Evolutionary conservation across 2,888 invertebrate species (phyloP).

Genomic region (Pammene fasciana): DNA sequence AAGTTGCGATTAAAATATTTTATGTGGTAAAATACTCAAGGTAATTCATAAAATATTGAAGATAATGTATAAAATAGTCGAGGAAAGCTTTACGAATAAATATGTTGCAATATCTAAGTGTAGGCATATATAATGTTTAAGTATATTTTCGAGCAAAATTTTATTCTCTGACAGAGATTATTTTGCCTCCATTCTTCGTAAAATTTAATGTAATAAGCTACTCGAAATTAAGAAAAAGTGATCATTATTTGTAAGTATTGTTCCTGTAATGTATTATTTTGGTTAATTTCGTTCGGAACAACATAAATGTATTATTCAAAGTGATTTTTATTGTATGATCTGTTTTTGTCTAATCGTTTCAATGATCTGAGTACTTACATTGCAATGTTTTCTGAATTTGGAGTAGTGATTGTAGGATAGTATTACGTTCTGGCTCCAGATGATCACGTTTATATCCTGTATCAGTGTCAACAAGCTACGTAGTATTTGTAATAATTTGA

Average conservation of each 20-base stretch:
- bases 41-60: slow-evolving; percentile 41
- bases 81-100: slow-evolving; percentile 34
- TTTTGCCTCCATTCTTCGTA: slow-evolving; percentile 11
- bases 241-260: slow-evolving; percentile 30
- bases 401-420: slow-evolving; percentile 26
- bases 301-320: slow-evolving; percentile 24
- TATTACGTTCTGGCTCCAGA: slow-evolving; percentile 43
- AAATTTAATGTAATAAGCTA: slow-evolving; percentile 31
- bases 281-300: slow-evolving; percentile 9
- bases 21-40: slow-evolving; percentile 47
- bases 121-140: slow-evolving; percentile 20
- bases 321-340: slow-evolving; percentile 22
- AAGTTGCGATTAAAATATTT: slow-evolving; percentile 44
- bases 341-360: slow-evolving; percentile 5
- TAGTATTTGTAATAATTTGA: slow-evolving; percentile 64
- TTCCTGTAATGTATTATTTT: slow-evolving; percentile 5
- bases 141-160: slow-evolving; percentile 27
- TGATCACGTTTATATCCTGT: slow-evolving; percentile 45
- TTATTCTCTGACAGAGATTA: slow-evolving; percentile 16
- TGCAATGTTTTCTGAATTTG: slow-evolving; percentile 30
- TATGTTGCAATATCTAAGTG: slow-evolving; percentile 38
- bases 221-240: slow-evolving; percentile 36
- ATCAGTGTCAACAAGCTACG: slow-evolving; percentile 52
- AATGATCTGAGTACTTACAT: slow-evolving; percentile 25
- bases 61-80: slow-evolving; percentile 44